Evolutionary conservation across 2,888 invertebrate genomes (phyloP), one percentile per base, ranked within the genome.

Genomic region (Ephialtes manifestator): DNA sequence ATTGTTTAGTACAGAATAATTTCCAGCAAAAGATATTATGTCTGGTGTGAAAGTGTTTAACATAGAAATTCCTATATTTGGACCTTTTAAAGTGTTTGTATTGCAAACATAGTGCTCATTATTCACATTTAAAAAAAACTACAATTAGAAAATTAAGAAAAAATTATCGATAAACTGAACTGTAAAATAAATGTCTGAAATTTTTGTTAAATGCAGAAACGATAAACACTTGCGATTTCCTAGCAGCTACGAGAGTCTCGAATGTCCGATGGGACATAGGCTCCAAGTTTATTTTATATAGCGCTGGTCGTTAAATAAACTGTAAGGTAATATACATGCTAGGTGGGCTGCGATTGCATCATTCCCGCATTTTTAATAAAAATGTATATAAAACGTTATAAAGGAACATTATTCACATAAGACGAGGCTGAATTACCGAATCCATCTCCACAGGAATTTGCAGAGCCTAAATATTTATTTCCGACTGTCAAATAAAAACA

Each of bases 271-370:
- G 43, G 24, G 58, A 39, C 58, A 39, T 35, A 43, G 24, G 46
- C 24, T 81, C 46, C 48, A 31, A n/a, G 53, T 15, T 53, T 63
- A 51, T 79, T 71, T 78, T 75, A 65, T 51, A 35, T 48, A 24
- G 75, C 65, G 55, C 15, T 72, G 72, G 68, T 72, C 77, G 67
- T 83, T 75, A 85, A 83, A 83, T 80, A 80, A 67, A 39, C 58
- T 72, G 58, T 58, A 72, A 31, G 55, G 72, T 39, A 77, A 82
- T 72, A 82, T 77, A 71, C 82, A 71, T 65, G 67, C 65, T 46
- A 67, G 82, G 71, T 77, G 77, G 77, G 71, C 77, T 24, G 81
- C 39, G 51, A 18, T 63, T 13, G 63, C 77, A 77, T 39, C 53
- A 58, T 11, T 74, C 43, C 63, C 39, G 51, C 31, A 43, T 24